Conservation (phyloP, 2,888 invertebrate genomes). For the Fissipunctia ypsillon region DNA sequence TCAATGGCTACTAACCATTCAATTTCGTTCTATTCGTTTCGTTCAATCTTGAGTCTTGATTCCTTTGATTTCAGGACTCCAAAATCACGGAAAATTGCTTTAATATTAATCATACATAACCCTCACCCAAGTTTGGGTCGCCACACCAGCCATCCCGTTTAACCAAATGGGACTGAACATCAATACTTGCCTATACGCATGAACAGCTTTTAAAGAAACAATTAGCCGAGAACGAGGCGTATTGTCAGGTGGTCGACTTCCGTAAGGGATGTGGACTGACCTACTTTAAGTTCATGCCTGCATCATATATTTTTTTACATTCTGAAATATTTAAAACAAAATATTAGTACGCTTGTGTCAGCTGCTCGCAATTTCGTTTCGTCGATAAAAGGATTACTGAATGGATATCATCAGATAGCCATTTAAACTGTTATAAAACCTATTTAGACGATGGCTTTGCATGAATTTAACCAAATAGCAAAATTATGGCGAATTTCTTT, state of each 20-base stretch:
- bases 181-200: slow-evolving; percentile 42
- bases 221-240: slow-evolving; percentile 46
- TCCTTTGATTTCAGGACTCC: neutral
- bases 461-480: neutral
- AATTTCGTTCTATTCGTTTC: too few species aligned
- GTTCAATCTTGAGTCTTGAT: neutral
- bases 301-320: slow-evolving; percentile 30
- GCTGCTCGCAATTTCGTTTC: neutral
- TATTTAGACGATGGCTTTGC: neutral
- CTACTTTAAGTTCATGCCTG: slow-evolving; percentile 60
- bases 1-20: neutral
- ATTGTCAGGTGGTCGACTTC: slow-evolving; percentile 58
- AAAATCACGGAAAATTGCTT: neutral
- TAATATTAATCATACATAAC: neutral
- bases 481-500: neutral
- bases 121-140: slow-evolving; percentile 11
- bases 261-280: slow-evolving; percentile 55
- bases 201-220: slow-evolving; percentile 55
- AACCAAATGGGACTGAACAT: slow-evolving; percentile 26
- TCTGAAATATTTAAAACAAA: slow-evolving; percentile 33
- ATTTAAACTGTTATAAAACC: neutral
- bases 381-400: neutral
- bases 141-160: neutral
- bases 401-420: slow-evolving; percentile 12
- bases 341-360: slow-evolving; percentile 1